Evolutionary conservation across 2,888 invertebrate genomes (phyloP).

Genomic region (Macrostomum cliftonense): DNA sequence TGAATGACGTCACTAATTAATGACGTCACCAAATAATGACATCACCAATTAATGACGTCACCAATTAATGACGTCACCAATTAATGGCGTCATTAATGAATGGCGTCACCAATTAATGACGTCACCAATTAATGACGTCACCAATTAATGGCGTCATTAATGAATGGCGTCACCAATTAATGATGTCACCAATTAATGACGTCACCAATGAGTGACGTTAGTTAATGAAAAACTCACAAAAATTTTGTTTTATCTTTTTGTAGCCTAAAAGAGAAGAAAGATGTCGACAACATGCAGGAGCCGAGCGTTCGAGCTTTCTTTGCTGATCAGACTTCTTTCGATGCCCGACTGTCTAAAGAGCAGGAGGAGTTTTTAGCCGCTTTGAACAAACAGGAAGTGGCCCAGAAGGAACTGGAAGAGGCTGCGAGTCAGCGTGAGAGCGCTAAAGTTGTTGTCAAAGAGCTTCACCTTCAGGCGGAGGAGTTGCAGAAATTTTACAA

Average conservation of each 20-base stretch:
- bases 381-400: conserved; percentile 34
- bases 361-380: conserved; percentile 39
- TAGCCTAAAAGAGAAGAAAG: conserved; percentile 36
- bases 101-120: too few relatives aligned
- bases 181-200: too few relatives aligned
- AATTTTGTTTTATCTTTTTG: conserved; percentile 10
- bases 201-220: too few relatives aligned
- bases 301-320: conserved; percentile 33
- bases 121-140: too few relatives aligned
- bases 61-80: too few relatives aligned
- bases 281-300: conserved; percentile 35
- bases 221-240: too few relatives aligned
- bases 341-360: conserved; percentile 32
- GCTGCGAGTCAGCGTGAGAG: conserved; percentile 26
- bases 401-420: conserved; percentile 33
- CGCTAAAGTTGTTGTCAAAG: conserved; percentile 25
- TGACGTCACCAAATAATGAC: too few relatives aligned
- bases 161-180: too few relatives aligned
- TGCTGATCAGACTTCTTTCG: conserved; percentile 29
- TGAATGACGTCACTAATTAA: too few relatives aligned
- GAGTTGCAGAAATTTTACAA: conserved; percentile 36
- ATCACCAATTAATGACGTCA: too few relatives aligned
- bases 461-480: conserved; percentile 30
- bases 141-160: too few relatives aligned
- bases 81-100: too few relatives aligned